A percentile compares a stretch with the other conserved stretches of the same genome.
These are phyloP conservation scores for Gymnoscopelus microlampas DNA, from an alignment of 2,797 vertebrate species.

Conservation along the genomic window DNA sequence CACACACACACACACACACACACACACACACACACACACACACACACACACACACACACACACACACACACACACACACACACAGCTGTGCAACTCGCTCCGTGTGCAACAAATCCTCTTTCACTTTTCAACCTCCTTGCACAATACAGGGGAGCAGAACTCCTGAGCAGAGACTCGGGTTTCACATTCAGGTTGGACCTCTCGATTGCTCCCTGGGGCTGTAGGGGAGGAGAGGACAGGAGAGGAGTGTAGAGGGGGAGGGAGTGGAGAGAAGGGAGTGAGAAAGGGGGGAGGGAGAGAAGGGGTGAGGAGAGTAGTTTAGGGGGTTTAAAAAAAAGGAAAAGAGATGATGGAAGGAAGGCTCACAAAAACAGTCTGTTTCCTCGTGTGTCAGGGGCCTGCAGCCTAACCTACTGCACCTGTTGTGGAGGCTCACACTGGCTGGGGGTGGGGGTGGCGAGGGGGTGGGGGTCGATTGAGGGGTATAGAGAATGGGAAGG, in stretches of 20 bases:
- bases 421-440: constrained; percentile 77
- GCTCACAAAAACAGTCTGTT: constrained; percentile 80
- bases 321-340: constrained; percentile 6
- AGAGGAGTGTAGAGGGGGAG: constrained; percentile 27
- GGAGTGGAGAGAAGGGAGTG: constrained; percentile 6
- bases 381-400: constrained; percentile 74
- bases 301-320: neutral
- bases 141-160: constrained; percentile 73
- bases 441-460: constrained; percentile 20
- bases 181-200: constrained; percentile 77
- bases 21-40: constrained; percentile 7
- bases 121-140: constrained; percentile 74
- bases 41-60: neutral
- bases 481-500: constrained; percentile 1
- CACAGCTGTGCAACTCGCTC: constrained; percentile 40
- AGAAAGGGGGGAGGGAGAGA: neutral
- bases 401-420: constrained; percentile 83
- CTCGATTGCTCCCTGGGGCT: constrained; percentile 79
- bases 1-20: constrained; percentile 16
- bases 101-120: constrained; percentile 59
- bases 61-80: neutral
- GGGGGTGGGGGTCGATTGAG: neutral
- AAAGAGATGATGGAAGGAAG: constrained; percentile 66
- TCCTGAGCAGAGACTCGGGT: constrained; percentile 58
- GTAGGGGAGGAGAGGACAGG: constrained; percentile 35